Evolutionary conservation across 2,797 vertebrate species (phyloP).

Genomic region (Myripristis jacobus): DNA sequence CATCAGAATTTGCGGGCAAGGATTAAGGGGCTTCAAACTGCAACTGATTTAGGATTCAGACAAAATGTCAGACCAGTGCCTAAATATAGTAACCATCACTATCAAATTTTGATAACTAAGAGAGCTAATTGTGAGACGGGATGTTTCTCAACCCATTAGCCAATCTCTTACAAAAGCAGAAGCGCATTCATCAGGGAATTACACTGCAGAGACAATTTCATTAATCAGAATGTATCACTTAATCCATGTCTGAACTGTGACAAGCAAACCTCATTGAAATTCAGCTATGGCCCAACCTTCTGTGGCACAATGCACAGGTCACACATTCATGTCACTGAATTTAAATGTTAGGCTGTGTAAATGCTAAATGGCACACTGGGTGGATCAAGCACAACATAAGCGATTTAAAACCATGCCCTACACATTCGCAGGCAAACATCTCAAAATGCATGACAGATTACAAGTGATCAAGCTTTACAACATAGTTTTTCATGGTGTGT

Average conservation of each 20-base stretch:
- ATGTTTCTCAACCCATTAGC: conserved; percentile 57
- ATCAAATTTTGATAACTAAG: conserved; percentile 35
- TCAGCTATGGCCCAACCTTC: conserved; percentile 16
- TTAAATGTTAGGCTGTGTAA: background rate
- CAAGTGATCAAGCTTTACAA: background rate
- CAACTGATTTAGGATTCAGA: conserved; percentile 43
- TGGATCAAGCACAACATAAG: background rate
- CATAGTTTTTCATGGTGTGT: no score
- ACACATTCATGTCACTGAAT: conserved; percentile 1
- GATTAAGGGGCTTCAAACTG: conserved; percentile 9
- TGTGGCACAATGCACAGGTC: conserved; percentile 1
- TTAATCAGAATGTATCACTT: conserved; percentile 58
- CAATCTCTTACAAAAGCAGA: conserved; percentile 44
- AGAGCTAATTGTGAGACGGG: conserved; percentile 50
- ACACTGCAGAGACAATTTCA: conserved; percentile 38
- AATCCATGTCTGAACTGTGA: conserved; percentile 24
- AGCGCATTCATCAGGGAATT: conserved; percentile 63
- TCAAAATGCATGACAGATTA: background rate
- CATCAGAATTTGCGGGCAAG: conserved; percentile 8
- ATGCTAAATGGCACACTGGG: background rate
- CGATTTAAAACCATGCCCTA: background rate
- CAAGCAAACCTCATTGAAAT: conserved; percentile 41
- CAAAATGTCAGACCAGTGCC: conserved; percentile 2
- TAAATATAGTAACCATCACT: conserved; percentile 30
- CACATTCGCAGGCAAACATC: background rate